Evolutionary conservation across 2,888 invertebrate species (phyloP), one percentile per base, ranked within the genome.

Genomic region (Synergus umbraculus): DNA sequence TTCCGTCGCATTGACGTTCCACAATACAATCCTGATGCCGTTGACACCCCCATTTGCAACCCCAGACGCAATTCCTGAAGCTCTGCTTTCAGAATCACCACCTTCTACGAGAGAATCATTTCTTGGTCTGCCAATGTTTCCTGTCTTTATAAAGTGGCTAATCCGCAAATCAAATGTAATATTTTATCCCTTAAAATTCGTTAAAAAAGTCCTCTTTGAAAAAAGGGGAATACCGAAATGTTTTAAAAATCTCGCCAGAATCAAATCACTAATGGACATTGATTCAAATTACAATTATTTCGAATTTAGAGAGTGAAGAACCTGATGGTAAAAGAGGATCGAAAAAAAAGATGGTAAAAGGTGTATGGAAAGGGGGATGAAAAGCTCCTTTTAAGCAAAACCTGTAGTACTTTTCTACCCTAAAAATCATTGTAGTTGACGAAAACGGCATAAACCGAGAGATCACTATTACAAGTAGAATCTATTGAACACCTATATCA

Each of bases 1-100:
- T 91, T 91, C 91, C 90, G 91, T 87, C 86, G 89, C 90, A 92
- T 92, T 91, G 91, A 91, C 89, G 89, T 86, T 83, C 85, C 86
- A 92, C 92, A 92, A 92, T 92, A 90, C 89, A 89, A 84, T 85
- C 83, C 85, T 88, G 90, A 91, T 91, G 90, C 87, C 88, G 87
- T 85, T 87, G 89, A 88, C 89, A 89, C 87, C 86, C 87, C 87
- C 86, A 88, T 89, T 89, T 88, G 87, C 88, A 88, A 87, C 86
- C 86, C 87, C 83, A 86, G 83, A 81, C 83, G 83, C 81, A 83
- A 85, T 84, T 84, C 83, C 83, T 82, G 81, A 78, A 81, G 22
- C 78, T 60, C 81, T 43, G 54, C 73, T 41, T 58, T 73, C 54
- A n/a, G 15, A 78, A 67, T 49, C 69, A 44, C 43, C 58, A 44